A percentile compares a stretch with the other conserved stretches of the same genome.
Evolutionary conservation across 2,113 vertebrate genomes (phyloP).

Genomic region (Neogale vison): DNA sequence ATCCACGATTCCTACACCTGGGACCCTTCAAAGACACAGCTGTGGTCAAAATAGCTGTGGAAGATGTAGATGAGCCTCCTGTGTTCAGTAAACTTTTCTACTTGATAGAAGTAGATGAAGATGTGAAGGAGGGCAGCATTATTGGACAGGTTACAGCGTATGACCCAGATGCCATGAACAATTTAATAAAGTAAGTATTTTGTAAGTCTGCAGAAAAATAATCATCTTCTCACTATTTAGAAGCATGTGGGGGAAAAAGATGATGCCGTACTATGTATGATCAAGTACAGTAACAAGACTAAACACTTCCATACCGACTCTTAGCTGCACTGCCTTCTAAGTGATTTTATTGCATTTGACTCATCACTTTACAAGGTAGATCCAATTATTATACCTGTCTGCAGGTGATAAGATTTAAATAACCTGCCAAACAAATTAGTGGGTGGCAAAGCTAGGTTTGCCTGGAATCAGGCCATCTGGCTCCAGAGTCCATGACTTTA

Average conservation of each 20-base stretch:
- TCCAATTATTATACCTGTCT: not conserved
- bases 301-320: not conserved
- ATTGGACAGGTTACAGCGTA: slow-evolving; percentile 93
- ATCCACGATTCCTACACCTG: slow-evolving; percentile 91
- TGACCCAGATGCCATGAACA: slow-evolving; percentile 92
- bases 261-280: too few relatives aligned
- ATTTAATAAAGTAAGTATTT: slow-evolving; percentile 92
- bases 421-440: not conserved
- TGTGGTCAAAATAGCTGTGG: slow-evolving; percentile 91
- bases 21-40: slow-evolving; percentile 95
- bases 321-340: not conserved
- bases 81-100: slow-evolving; percentile 92
- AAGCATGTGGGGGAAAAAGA: not conserved
- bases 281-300: not conserved
- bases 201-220: not conserved
- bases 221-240: not conserved
- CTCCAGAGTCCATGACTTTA: not conserved
- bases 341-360: not conserved
- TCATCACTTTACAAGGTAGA: not conserved
- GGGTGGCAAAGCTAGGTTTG: not conserved
- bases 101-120: slow-evolving; percentile 96
- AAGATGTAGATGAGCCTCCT: slow-evolving; percentile 95
- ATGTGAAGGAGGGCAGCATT: slow-evolving; percentile 92
- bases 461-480: not conserved
- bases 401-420: not conserved